A percentile compares a stretch with the other conserved stretches of the same genome.
Conservation (phyloP, 2,113 vertebrate genomes). For the Phalacrocorax carbo region DNA sequence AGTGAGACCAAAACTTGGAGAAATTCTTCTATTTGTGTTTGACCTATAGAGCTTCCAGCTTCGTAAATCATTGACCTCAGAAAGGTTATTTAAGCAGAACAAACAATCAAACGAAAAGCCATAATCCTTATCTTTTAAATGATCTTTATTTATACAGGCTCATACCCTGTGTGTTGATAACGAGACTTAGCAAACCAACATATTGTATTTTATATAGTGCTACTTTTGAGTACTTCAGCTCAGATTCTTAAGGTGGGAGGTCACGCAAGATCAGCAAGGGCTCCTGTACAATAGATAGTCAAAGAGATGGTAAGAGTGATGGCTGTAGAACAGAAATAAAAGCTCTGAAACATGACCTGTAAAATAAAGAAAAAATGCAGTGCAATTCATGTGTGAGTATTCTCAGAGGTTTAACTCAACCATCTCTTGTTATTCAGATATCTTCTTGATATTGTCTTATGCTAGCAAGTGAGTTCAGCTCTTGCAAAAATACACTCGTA, state of each 20-base stretch:
- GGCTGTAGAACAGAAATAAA: background rate
- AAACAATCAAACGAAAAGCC: background rate
- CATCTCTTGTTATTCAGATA: background rate
- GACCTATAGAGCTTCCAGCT: background rate
- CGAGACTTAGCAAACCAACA: background rate
- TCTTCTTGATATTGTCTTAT: background rate
- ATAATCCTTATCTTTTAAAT: background rate
- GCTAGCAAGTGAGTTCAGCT: background rate
- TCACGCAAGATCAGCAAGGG: background rate
- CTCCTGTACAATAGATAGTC: background rate
- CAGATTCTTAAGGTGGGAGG: background rate
- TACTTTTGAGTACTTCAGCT: background rate
- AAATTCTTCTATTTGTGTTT: background rate
- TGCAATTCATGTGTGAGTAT: background rate
- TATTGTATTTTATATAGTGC: background rate
- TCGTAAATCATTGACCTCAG: background rate
- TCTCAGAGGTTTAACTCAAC: background rate
- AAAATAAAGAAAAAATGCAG: background rate
- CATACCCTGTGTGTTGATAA: background rate
- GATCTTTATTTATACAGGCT: background rate
- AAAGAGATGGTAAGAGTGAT: background rate
- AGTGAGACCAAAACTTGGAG: background rate
- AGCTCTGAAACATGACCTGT: background rate
- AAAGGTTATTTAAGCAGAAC: background rate
- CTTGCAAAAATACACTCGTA: background rate